Percentiles rank a stretch among this genome's conserved stretches.
phyloP scores from a whole-genome alignment of 1,140 invertebrate species.

The Orchestia grillus region DNA sequence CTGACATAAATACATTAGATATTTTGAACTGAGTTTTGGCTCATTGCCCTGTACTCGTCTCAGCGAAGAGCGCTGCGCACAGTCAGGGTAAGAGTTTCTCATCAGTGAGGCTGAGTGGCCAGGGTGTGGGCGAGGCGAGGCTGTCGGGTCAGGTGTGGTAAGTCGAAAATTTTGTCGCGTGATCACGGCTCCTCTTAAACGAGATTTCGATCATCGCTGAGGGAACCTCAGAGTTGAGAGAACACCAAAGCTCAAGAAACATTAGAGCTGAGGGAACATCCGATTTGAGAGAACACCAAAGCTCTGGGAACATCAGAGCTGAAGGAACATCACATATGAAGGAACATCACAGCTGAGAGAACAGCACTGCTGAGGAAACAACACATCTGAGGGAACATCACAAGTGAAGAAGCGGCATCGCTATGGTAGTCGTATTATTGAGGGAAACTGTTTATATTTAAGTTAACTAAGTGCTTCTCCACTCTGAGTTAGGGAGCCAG shows the following conservation, averaged over 20 bases:
- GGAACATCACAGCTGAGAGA: not conserved
- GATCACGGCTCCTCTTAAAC: not conserved
- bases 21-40: too few relatives aligned
- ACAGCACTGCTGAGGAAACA: not conserved
- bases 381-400: not conserved
- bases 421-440: not conserved
- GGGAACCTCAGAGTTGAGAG: not conserved
- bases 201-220: not conserved
- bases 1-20: not conserved
- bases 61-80: too few relatives aligned
- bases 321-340: not conserved
- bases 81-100: too few relatives aligned
- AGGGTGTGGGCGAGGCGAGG: not conserved
- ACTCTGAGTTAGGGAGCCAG: too few relatives aligned
- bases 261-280: too few relatives aligned
- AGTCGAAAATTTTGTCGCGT: not conserved
- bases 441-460: not conserved
- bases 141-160: not conserved
- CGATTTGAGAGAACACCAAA: too few relatives aligned
- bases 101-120: too few relatives aligned
- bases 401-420: not conserved
- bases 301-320: not conserved
- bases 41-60: too few relatives aligned
- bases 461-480: not conserved
- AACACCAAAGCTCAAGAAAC: too few relatives aligned